These are phyloP conservation scores for Synanthedon vespiformis DNA, from an alignment of 2,888 invertebrate genomes.

Conservation along the genomic window DNA sequence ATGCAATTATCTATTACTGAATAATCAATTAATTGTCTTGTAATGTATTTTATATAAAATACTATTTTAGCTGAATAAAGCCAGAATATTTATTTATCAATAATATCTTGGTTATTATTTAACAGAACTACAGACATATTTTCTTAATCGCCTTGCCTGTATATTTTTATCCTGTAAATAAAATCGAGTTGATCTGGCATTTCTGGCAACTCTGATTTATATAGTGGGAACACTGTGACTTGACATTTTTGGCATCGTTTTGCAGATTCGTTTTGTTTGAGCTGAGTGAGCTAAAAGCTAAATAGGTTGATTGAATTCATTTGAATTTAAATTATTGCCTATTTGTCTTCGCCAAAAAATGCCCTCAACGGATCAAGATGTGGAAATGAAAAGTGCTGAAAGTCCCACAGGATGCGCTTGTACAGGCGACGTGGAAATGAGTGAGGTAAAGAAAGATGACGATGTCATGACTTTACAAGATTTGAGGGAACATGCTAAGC, in stretches of 20 bases:
- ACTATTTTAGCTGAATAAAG: too few relatives aligned
- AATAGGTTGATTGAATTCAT: not conserved
- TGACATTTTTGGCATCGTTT: slow-evolving; percentile 34
- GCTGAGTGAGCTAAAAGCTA: not conserved
- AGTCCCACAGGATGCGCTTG: slow-evolving; percentile 60
- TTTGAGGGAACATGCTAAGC: slow-evolving; percentile 91
- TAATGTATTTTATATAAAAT: too few relatives aligned
- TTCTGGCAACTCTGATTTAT: too few relatives aligned
- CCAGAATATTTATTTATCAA: too few relatives aligned
- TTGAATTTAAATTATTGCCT: not conserved
- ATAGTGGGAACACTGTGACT: slow-evolving; percentile 16
- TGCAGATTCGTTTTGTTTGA: too few relatives aligned
- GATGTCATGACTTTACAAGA: slow-evolving; percentile 87
- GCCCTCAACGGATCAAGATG: slow-evolving; percentile 76
- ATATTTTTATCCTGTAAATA: too few relatives aligned
- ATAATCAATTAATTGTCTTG: too few relatives aligned
- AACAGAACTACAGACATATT: too few relatives aligned
- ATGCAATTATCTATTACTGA: too few relatives aligned
- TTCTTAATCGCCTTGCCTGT: too few relatives aligned
- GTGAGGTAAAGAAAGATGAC: slow-evolving; percentile 82
- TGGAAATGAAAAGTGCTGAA: slow-evolving; percentile 88
- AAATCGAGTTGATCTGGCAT: too few relatives aligned
- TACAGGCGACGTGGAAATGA: slow-evolving; percentile 73
- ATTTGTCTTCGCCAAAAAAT: slow-evolving; percentile 15
- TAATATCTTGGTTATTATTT: too few relatives aligned